These are phyloP conservation scores for Sciurus niger DNA, from an alignment of 2,113 vertebrate genomes.

Conservation along the genomic window DNA sequence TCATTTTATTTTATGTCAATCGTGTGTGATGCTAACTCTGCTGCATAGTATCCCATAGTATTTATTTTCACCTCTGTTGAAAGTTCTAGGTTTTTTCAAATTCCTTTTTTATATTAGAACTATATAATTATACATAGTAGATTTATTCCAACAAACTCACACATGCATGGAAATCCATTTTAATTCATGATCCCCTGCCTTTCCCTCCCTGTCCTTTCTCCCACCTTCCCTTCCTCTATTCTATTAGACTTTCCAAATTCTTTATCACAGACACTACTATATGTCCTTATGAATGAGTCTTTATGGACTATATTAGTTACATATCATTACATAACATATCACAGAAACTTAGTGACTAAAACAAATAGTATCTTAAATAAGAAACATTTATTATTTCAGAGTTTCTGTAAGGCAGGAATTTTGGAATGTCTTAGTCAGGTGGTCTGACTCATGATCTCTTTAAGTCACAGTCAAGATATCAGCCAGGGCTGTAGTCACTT, in stretches of 20 bases:
- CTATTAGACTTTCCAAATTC: no score
- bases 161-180: no score
- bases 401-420: slow-evolving; percentile 20
- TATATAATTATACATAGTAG: no score
- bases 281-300: not conserved
- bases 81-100: not conserved
- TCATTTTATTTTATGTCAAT: not conserved
- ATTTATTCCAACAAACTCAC: no score
- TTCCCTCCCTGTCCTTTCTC: no score
- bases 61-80: not conserved
- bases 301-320: not conserved
- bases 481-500: not conserved
- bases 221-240: no score
- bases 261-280: not conserved
- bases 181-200: no score
- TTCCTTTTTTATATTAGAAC: no score
- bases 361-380: slow-evolving; percentile 44
- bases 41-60: not conserved
- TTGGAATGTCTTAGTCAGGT: slow-evolving; percentile 15
- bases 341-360: slow-evolving; percentile 10
- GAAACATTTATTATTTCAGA: slow-evolving; percentile 51
- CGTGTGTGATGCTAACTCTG: not conserved
- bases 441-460: not conserved
- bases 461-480: not conserved
- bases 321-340: not conserved